Base-by-base conservation (phyloP, 2,888 invertebrate genomes). In the Drosophila barbarae region DNA sequence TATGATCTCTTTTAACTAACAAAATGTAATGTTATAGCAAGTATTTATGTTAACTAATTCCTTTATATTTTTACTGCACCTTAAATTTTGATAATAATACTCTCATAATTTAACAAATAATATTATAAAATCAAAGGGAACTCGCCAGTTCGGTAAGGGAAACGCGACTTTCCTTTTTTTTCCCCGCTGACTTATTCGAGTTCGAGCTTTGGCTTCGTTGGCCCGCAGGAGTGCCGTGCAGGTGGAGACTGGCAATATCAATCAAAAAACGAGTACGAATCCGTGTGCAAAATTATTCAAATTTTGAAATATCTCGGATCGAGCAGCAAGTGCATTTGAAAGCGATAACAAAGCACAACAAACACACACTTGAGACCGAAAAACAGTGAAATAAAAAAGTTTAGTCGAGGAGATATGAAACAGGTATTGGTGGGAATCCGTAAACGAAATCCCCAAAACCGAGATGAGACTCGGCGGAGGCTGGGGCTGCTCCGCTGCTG, bases 181-280 rank as follows among this genome's bases (percentile, higher is more conserved):
- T 15, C 12, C 15, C 42, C 9, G n/a, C 30, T 39, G 47, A 64
- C 34, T 64, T 38, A 36, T 55, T 50, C 46, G 38, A 55, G 66
- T 35, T 65, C 56, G 65, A 50, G 65, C 46, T 28, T 57, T 56
- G 30, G 47, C 55, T 56, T 32, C 60, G 73, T 73, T 59, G 63
- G 60, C 54, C 67, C 67, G 75, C 83, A 84, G 85, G 83, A 84
- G 83, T 84, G 83, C 64, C 69, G 57, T 38, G 32, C 51, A 66
- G 42, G 39, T 42, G 30, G 59, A 9, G 46, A 58, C 56, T 69
- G 73, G 67, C 56, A 41, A 58, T 54, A 82, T 83, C 82, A 82
- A 82, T 85, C 84, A 82, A 80, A 60, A 68, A 80, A 76, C 71
- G 64, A 77, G 81, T 76, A 73, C 82, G 56, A 68, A 56, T 67